phyloP scores from a whole-genome alignment of 2,797 vertebrate genomes.

The Labroides dimidiatus region DNA sequence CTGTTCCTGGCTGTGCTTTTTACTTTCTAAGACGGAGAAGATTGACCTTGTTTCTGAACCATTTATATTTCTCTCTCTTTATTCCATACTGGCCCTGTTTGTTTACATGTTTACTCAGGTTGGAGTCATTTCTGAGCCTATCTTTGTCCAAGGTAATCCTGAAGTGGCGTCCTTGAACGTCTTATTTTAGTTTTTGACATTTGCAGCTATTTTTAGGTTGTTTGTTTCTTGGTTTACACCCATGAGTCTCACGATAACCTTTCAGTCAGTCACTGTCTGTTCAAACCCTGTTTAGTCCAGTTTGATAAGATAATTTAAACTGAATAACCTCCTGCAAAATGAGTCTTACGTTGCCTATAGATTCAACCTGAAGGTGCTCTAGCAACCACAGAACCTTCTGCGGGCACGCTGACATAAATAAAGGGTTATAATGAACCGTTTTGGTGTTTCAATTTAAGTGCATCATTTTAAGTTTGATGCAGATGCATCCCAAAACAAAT shows the following conservation, averaged over 20 bases:
- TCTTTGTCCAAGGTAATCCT: slow-evolving; percentile 54
- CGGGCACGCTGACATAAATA: too few relatives aligned
- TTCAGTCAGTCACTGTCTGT: not conserved
- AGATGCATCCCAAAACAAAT: too few relatives aligned
- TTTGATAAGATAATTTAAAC: not conserved
- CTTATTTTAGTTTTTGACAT: slow-evolving; percentile 66
- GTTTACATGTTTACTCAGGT: slow-evolving; percentile 43
- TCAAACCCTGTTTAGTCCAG: not conserved
- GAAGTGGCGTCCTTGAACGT: slow-evolving; percentile 50
- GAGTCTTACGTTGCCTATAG: too few relatives aligned
- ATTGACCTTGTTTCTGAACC: not conserved
- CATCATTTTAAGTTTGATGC: too few relatives aligned
- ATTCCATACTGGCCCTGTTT: slow-evolving; percentile 29
- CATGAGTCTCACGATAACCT: slow-evolving; percentile 25
- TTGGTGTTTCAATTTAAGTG: too few relatives aligned
- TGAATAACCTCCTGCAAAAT: too few relatives aligned
- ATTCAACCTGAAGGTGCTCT: too few relatives aligned
- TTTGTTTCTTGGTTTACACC: slow-evolving; percentile 40
- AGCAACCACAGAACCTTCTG: too few relatives aligned
- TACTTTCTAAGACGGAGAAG: not conserved
- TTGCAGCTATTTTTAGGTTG: slow-evolving; percentile 62
- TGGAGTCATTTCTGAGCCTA: slow-evolving; percentile 30
- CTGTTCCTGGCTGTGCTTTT: not conserved
- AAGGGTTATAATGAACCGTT: too few relatives aligned
- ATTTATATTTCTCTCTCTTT: slow-evolving; percentile 4